These are phyloP conservation scores for Isoperla grammatica DNA, from an alignment of 2,888 invertebrate genomes.

Conservation along the genomic window DNA sequence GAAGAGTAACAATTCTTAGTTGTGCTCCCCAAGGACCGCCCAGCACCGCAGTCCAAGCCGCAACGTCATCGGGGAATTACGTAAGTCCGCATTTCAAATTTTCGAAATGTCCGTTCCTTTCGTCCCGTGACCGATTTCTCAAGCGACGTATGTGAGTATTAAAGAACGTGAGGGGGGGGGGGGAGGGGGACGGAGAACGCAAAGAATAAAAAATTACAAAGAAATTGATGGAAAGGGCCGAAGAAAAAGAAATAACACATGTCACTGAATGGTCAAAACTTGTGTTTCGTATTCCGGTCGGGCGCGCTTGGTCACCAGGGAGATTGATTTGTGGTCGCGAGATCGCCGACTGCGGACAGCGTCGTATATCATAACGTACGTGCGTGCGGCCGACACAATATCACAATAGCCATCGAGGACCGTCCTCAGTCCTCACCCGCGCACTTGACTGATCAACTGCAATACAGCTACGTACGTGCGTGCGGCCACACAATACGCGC, in stretches of 20 bases:
- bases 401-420: too few species aligned
- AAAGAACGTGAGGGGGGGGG: constrained; percentile 1
- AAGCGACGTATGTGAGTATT: constrained; percentile 22
- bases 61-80: constrained; percentile 39
- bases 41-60: constrained; percentile 33
- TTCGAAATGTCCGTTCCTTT: constrained; percentile 37
- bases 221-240: constrained; percentile 36
- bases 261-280: constrained; percentile 25
- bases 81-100: constrained; percentile 40
- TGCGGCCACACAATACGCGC: too few species aligned
- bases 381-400: neutral
- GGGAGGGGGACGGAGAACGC: constrained; percentile 22
- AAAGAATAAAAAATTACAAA: constrained; percentile 40
- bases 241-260: constrained; percentile 24
- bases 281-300: constrained; percentile 15
- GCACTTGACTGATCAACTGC: too few species aligned
- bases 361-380: neutral
- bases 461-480: too few species aligned
- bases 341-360: neutral
- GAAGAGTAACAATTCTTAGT: constrained; percentile 44
- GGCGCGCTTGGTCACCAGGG: constrained; percentile 18
- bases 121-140: constrained; percentile 31
- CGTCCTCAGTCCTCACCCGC: too few species aligned
- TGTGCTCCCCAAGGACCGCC: constrained; percentile 37
- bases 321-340: constrained; percentile 27